phyloP scores from a whole-genome alignment of 1,140 invertebrate species.

The Drosophila nigrodunni region DNA sequence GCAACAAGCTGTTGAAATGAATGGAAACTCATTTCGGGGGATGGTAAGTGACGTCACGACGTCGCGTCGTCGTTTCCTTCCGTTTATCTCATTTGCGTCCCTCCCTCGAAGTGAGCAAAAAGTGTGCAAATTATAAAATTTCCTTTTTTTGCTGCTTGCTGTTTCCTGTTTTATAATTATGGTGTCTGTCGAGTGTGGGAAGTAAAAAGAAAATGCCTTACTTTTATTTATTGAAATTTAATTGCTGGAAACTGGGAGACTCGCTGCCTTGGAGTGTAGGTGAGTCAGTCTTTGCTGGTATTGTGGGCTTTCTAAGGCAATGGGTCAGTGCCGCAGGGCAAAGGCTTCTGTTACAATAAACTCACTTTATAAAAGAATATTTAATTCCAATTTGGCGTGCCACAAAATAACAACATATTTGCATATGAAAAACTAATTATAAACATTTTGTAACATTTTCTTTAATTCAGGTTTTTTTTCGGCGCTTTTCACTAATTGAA shows the following conservation, averaged over 20 bases:
- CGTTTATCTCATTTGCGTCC: conserved; percentile 58
- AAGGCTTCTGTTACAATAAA: conserved; percentile 8
- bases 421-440: conserved; percentile 77
- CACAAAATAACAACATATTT: conserved; percentile 57
- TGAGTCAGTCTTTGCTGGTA: not conserved
- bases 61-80: conserved; percentile 48
- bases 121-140: conserved; percentile 49
- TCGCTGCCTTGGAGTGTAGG: conserved; percentile 1
- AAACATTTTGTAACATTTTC: conserved; percentile 69
- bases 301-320: conserved; percentile 20
- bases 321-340: conserved; percentile 62
- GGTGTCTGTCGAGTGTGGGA: conserved; percentile 20
- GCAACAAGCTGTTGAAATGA: conserved; percentile 73
- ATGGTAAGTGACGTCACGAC: conserved; percentile 9
- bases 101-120: conserved; percentile 8
- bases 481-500: conserved; percentile 64
- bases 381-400: conserved; percentile 64
- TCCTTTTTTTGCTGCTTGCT: not conserved
- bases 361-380: conserved; percentile 59
- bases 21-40: conserved; percentile 33
- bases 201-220: conserved; percentile 19
- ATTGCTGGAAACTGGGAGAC: conserved; percentile 22
- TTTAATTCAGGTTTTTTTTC: conserved; percentile 13
- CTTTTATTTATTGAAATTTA: conserved; percentile 6
- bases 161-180: conserved; percentile 21